phyloP scores from a whole-genome alignment of 2,888 invertebrate genomes.

The Myathropa florea region DNA sequence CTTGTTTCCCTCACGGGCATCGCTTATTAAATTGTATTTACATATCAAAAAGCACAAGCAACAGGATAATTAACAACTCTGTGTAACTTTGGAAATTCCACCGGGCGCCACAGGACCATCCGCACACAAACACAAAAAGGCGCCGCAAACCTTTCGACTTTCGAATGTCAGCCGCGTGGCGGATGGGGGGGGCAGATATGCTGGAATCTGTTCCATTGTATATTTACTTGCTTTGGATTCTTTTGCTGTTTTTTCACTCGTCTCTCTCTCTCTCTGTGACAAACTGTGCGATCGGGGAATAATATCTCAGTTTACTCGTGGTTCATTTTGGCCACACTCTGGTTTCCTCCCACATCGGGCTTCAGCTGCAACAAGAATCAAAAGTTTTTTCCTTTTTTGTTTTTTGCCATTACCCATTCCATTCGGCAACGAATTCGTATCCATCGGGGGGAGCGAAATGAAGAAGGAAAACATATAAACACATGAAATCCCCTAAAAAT shows the following conservation, averaged over 20 bases:
- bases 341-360: neutral
- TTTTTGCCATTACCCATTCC: neutral
- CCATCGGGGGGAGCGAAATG: neutral
- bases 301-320: neutral
- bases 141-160: neutral
- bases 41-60: slow-evolving; percentile 50
- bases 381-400: neutral
- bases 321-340: neutral
- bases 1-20: neutral
- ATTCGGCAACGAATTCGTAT: slow-evolving; percentile 5
- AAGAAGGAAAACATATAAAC: neutral
- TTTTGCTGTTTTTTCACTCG: neutral
- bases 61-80: slow-evolving; percentile 51
- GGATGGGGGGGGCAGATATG: neutral
- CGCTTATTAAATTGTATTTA: slow-evolving; percentile 30
- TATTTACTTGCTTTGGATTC: neutral
- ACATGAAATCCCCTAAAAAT: neutral
- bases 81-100: neutral
- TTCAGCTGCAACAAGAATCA: neutral
- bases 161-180: too few species aligned
- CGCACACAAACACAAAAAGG: too few species aligned
- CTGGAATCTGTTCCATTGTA: neutral
- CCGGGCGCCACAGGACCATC: neutral
- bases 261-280: neutral
- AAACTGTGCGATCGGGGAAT: neutral